Base-by-base conservation (phyloP, 2,888 invertebrate genomes). In the Conistra vaccinii region DNA sequence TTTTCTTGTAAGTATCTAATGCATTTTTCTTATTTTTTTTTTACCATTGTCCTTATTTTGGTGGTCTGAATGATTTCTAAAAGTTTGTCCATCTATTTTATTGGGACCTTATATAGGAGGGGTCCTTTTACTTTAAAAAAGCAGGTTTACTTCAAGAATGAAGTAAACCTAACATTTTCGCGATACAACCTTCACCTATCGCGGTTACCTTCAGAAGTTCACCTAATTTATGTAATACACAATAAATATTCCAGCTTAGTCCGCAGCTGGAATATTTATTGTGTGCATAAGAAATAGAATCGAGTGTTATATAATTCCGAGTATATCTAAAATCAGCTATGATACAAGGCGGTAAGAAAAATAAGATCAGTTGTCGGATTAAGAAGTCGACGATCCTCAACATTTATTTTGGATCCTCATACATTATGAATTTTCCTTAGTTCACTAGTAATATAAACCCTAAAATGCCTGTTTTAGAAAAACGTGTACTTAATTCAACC, bases 311-410 rank as follows among this genome's bases (percentile, higher is more conserved):
- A 88, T 58, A 85, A 85, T 85, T 80, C 74, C 48, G 39, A 32
- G 17, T n/a, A 77, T 77, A 80, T 84, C 84, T 89, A 85, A 87
- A 89, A 87, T 84, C 75, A 78, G 86, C 83, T 85, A 90, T 88
- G 87, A 88, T 68, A 76, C 85, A 85, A 71, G 69, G 58, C 51
- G 42, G 61, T 51, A 20, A 42, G 68, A 69, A 42, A 61, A 66
- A 81, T 61, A 60, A 73, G 65, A 78, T 73, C 55, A 42, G 26
- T 53, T 35, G 32, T 53, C 35, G 39, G 58, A 80, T 77, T 66
- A 69, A 57, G 12, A 53, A 42, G 55, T 53, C 45, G 62, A 23
- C 35, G 55, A 63, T 42, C 6, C 20, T 65, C n/a, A 81, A 78
- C 26, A 32, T 73, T 57, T 35, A n/a, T n/a, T n/a, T n/a, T n/a